Evolutionary conservation across 2,113 vertebrate species (phyloP).

Genomic region (Candoia aspera): DNA sequence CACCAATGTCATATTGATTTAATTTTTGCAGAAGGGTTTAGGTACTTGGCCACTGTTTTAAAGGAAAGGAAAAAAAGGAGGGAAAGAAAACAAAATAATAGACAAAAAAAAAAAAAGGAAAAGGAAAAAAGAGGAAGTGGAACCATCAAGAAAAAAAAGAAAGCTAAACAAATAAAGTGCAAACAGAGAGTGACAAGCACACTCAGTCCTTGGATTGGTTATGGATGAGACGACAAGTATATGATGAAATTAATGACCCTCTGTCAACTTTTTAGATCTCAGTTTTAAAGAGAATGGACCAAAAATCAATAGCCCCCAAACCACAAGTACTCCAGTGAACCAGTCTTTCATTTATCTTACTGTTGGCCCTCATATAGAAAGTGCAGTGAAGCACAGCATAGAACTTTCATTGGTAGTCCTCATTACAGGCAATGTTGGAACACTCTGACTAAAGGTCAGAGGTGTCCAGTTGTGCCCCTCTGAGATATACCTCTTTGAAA

Average conservation of each 20-base stretch:
- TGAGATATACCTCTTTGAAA: constrained; percentile 67
- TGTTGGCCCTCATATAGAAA: constrained; percentile 84
- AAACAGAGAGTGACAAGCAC: constrained; percentile 87
- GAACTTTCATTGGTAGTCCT: constrained; percentile 80
- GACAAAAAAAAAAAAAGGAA: constrained; percentile 49
- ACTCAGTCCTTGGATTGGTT: constrained; percentile 82
- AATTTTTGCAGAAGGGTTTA: constrained; percentile 18
- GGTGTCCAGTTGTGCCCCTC: constrained; percentile 69
- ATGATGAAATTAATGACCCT: constrained; percentile 91
- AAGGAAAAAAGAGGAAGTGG: constrained; percentile 59
- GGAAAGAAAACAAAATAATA: constrained; percentile 49
- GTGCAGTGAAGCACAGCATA: constrained; percentile 81
- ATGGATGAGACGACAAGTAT: constrained; percentile 84
- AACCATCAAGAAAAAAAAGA: constrained; percentile 70
- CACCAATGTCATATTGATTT: constrained; percentile 18
- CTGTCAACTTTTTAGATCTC: constrained; percentile 91
- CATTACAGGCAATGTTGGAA: constrained; percentile 75
- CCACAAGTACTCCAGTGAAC: constrained; percentile 83
- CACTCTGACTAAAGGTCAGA: constrained; percentile 78
- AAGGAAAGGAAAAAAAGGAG: constrained; percentile 38
- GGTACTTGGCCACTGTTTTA: constrained; percentile 28
- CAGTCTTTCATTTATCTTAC: constrained; percentile 88
- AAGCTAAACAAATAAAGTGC: constrained; percentile 91
- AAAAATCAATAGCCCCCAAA: constrained; percentile 90
- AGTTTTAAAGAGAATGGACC: constrained; percentile 87